Evolutionary conservation across 1,140 invertebrate genomes (phyloP).

Genomic region (Danaus plexippus): DNA sequence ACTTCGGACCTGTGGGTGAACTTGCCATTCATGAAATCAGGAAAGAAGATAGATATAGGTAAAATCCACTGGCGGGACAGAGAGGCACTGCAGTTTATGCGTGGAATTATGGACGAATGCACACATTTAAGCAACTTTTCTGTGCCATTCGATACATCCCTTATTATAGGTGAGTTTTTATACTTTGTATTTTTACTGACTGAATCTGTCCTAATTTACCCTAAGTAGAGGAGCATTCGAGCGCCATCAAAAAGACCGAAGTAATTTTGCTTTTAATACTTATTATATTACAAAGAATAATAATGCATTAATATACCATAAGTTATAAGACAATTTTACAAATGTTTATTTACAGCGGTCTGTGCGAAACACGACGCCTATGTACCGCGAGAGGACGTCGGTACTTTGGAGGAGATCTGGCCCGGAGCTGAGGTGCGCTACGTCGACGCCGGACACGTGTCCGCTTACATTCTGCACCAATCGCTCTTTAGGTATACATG

Average conservation of each 20-base stretch:
- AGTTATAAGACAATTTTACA: too few relatives aligned
- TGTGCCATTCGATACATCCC: slow-evolving; percentile 84
- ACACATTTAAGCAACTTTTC: slow-evolving; percentile 96
- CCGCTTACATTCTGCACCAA: slow-evolving; percentile 90
- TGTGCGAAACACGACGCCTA: slow-evolving; percentile 94
- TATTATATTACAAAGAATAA: too few relatives aligned
- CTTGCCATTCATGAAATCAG: slow-evolving; percentile 53
- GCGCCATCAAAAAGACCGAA: too few relatives aligned
- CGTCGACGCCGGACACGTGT: slow-evolving; percentile 91
- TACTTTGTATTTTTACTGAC: background rate
- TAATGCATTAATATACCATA: too few relatives aligned
- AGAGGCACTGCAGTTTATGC: slow-evolving; percentile 94
- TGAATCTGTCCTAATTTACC: background rate
- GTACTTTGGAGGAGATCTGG: slow-evolving; percentile 90
- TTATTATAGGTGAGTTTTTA: slow-evolving; percentile 78
- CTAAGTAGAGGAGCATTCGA: too few relatives aligned
- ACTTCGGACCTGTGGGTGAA: slow-evolving; percentile 54
- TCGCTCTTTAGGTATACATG: slow-evolving; percentile 83
- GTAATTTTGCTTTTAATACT: too few relatives aligned
- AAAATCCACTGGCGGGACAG: slow-evolving; percentile 77
- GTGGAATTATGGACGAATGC: slow-evolving; percentile 98
- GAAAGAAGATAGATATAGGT: slow-evolving; percentile 68
- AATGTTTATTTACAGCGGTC: slow-evolving; percentile 70
- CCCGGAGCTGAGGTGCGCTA: slow-evolving; percentile 90
- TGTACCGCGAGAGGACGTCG: slow-evolving; percentile 87